Percentiles rank a stretch among this genome's conserved stretches.
Conservation (phyloP, 2,113 vertebrate genomes). For the Tautogolabrus adspersus region DNA sequence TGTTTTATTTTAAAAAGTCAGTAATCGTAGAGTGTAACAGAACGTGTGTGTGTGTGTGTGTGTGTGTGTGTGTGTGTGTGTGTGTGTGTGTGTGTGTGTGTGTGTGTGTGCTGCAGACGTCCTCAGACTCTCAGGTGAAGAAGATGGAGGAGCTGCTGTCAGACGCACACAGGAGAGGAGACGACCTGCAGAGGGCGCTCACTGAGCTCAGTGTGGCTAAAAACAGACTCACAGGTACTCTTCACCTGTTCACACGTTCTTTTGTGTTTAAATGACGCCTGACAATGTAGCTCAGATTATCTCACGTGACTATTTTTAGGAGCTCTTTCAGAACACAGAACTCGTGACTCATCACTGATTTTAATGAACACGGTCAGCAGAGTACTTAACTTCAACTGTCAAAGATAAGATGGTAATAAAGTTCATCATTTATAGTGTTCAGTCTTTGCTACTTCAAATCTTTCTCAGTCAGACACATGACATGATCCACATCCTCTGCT, state of each 20-base stretch:
- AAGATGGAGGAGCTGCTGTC: conserved; percentile 85
- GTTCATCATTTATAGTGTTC: background rate
- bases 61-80: background rate
- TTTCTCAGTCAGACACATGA: background rate
- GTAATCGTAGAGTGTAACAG: background rate
- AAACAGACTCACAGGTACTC: conserved; percentile 82
- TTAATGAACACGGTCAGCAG: too few relatives aligned
- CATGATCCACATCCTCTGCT: background rate
- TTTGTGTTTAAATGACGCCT: background rate
- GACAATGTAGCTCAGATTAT: background rate
- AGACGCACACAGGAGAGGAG: conserved; percentile 81
- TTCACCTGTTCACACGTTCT: background rate
- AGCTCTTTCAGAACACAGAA: too few relatives aligned
- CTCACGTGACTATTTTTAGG: too few relatives aligned
- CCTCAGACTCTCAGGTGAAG: conserved; percentile 81
- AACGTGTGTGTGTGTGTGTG: background rate
- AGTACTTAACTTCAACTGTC: background rate
- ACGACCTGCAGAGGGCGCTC: conserved; percentile 84
- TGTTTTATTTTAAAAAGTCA: too few relatives aligned
- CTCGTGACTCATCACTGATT: too few relatives aligned
- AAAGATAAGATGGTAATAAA: background rate
- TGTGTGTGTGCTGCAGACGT: conserved; percentile 63
- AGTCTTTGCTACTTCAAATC: background rate
- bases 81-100: background rate
- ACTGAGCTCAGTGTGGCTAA: conserved; percentile 81